Conservation (phyloP, 2,113 vertebrate species). For the Nematolebias whitei region DNA sequence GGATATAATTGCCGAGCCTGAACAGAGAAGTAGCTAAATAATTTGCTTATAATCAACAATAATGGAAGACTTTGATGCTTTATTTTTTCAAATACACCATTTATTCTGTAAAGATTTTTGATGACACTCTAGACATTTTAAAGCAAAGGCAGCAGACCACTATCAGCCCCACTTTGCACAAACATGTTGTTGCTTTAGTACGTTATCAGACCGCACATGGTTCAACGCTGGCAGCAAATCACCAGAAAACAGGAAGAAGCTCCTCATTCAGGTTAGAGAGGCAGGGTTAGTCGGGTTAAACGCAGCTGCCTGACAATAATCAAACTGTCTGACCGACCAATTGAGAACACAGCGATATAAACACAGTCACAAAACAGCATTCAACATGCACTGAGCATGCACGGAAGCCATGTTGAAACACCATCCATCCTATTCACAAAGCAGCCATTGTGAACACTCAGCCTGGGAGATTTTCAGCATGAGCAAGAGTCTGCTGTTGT, state of each 20-base stretch:
- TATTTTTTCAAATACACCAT: not conserved
- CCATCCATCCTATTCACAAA: constrained; percentile 34
- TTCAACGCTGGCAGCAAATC: constrained; percentile 45
- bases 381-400: constrained; percentile 65
- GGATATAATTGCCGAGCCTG: too few relatives aligned
- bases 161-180: constrained; percentile 51
- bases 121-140: not conserved
- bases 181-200: constrained; percentile 61
- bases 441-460: constrained; percentile 44
- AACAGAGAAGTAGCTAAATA: too few relatives aligned
- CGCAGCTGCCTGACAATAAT: constrained; percentile 45
- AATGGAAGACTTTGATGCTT: too few relatives aligned
- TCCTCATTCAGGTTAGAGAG: constrained; percentile 44
- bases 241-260: constrained; percentile 34
- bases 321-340: constrained; percentile 30
- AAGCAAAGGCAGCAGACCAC: constrained; percentile 11
- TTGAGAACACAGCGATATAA: constrained; percentile 14
- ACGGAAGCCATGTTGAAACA: constrained; percentile 38
- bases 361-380: constrained; percentile 29
- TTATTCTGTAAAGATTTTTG: too few relatives aligned
- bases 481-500: not conserved
- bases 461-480: constrained; percentile 10
- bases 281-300: constrained; percentile 67
- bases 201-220: constrained; percentile 60
- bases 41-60: too few relatives aligned